Evolutionary conservation across 2,888 invertebrate genomes (phyloP).

Genomic region (Calameuta filiformis): DNA sequence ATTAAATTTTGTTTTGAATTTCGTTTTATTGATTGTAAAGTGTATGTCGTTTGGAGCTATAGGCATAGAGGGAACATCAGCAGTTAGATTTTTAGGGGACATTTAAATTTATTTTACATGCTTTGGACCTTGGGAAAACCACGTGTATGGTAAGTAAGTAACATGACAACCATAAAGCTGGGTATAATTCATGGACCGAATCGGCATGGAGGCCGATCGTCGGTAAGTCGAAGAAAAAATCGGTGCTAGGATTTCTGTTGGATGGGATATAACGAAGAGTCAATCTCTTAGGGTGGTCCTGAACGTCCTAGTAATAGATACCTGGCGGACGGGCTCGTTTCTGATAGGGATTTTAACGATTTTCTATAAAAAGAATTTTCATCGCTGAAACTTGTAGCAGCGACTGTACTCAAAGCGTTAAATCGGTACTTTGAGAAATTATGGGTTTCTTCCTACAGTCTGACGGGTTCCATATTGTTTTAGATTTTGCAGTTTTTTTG

Average conservation of each 20-base stretch:
- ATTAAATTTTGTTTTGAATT: not conserved
- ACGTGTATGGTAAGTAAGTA: not conserved
- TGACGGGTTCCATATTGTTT: not conserved
- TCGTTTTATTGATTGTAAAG: not conserved
- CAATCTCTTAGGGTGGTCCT: not conserved
- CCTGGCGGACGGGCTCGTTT: not conserved
- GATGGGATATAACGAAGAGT: not conserved
- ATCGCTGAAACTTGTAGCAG: not conserved
- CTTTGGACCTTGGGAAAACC: not conserved
- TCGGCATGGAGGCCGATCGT: not conserved
- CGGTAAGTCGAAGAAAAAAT: not conserved
- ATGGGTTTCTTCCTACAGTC: not conserved
- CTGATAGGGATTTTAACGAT: not conserved
- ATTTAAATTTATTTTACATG: not conserved
- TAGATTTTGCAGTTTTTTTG: not conserved
- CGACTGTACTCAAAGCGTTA: not conserved
- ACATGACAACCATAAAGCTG: not conserved
- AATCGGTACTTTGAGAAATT: not conserved
- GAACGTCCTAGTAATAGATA: not conserved
- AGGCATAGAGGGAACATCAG: not conserved
- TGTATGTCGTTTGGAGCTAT: not conserved
- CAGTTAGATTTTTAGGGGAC: not conserved
- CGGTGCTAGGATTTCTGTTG: not conserved
- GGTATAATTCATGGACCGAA: not conserved
- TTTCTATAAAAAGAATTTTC: not conserved